Conservation (phyloP, 1,140 invertebrate genomes). For the Danaus melanippus region DNA sequence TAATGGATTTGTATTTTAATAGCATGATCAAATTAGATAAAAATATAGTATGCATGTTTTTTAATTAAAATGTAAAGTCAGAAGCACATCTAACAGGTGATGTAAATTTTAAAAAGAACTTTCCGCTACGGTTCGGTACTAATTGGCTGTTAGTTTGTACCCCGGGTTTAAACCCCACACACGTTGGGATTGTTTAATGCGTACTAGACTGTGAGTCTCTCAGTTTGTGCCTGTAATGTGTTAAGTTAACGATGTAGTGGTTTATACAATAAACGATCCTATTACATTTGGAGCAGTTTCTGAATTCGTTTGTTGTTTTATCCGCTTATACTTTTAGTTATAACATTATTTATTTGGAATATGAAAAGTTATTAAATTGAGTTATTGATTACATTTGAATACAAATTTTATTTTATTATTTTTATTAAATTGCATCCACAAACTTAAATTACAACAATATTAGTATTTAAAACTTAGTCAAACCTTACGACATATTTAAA, state of each 20-base stretch:
- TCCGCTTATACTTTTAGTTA: no score
- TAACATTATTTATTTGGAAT: no score
- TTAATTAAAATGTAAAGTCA: neutral
- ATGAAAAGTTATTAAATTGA: no score
- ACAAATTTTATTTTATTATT: neutral
- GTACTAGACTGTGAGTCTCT: constrained; percentile 9
- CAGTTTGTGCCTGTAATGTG: constrained; percentile 29
- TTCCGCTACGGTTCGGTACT: constrained; percentile 52
- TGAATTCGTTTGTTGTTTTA: no score
- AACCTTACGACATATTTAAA: no score
- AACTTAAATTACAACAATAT: no score
- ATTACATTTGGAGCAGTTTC: constrained; percentile 42
- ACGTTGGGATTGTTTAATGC: constrained; percentile 34
- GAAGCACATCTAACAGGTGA: neutral
- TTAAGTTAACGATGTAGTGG: constrained; percentile 48
- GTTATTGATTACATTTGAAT: no score
- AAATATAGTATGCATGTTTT: no score
- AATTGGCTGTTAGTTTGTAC: constrained; percentile 49
- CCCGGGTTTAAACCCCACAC: constrained; percentile 58
- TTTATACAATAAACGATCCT: constrained; percentile 37
- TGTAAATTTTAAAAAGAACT: constrained; percentile 11
- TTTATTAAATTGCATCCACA: no score
- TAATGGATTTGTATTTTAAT: no score
- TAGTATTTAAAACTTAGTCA: no score
- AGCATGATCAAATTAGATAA: no score